These are phyloP conservation scores for Parnassius orleans DNA, from an alignment of 2,888 invertebrate genomes.

Conservation along the genomic window DNA sequence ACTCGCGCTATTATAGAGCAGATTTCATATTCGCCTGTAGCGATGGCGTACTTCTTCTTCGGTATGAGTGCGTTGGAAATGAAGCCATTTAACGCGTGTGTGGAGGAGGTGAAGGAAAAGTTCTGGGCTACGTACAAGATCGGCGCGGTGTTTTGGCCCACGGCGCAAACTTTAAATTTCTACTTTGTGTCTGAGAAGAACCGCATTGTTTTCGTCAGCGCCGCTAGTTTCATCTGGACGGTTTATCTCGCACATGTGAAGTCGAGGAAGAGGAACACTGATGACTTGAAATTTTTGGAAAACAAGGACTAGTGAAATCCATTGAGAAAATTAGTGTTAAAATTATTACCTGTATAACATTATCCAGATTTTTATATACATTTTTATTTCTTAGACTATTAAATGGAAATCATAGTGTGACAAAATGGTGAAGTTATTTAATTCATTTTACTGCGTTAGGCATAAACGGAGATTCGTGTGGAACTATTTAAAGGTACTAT, in stretches of 20 bases:
- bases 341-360: no score
- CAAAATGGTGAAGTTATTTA: no score
- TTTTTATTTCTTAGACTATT: no score
- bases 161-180: constrained; percentile 87
- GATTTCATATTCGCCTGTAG: constrained; percentile 85
- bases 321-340: background rate
- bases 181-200: constrained; percentile 86
- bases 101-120: constrained; percentile 85
- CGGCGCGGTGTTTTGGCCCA: constrained; percentile 85
- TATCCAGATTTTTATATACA: no score
- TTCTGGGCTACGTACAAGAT: constrained; percentile 87
- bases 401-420: no score
- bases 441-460: no score
- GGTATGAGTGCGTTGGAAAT: constrained; percentile 87
- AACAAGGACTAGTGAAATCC: background rate
- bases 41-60: constrained; percentile 87
- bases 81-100: constrained; percentile 81
- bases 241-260: constrained; percentile 90
- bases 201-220: constrained; percentile 86
- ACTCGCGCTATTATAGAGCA: constrained; percentile 82
- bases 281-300: background rate
- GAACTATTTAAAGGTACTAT: no score
- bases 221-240: constrained; percentile 88
- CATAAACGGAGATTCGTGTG: no score
- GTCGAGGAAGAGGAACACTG: constrained; percentile 42